These are phyloP conservation scores for Hippoglossus stenolepis DNA, from an alignment of 2,113 vertebrate genomes.

Conservation along the genomic window DNA sequence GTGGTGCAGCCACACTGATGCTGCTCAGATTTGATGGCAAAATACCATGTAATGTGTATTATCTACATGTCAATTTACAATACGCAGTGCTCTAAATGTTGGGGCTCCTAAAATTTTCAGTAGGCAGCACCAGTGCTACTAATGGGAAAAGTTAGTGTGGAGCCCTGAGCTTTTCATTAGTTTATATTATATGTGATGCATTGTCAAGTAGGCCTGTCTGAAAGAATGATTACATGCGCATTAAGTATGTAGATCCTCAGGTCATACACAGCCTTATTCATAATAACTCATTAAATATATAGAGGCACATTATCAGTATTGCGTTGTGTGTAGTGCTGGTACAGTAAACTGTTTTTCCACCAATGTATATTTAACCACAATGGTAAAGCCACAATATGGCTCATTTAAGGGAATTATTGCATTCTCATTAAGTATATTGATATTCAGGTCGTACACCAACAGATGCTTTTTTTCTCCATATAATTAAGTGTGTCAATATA, in stretches of 20 bases:
- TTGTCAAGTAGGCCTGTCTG: conserved; percentile 9
- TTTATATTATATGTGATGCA: conserved; percentile 16
- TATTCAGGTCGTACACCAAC: conserved; percentile 53
- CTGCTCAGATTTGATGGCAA: background rate
- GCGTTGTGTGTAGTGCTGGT: background rate
- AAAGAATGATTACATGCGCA: conserved; percentile 22
- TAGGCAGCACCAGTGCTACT: background rate
- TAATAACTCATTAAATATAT: conserved; percentile 5
- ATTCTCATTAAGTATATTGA: conserved; percentile 45
- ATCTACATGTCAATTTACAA: too few species aligned
- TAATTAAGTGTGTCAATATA: conserved; percentile 70
- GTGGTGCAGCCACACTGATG: background rate
- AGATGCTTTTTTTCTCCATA: conserved; percentile 39
- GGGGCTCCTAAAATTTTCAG: background rate
- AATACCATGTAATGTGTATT: too few species aligned
- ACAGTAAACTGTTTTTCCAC: conserved; percentile 4
- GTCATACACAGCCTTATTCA: conserved; percentile 7
- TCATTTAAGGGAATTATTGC: conserved; percentile 46
- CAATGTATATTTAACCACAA: conserved; percentile 27
- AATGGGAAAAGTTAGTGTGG: background rate
- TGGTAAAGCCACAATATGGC: conserved; percentile 23
- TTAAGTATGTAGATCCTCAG: conserved; percentile 36
- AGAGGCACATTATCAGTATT: conserved; percentile 6
- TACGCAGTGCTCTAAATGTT: background rate
- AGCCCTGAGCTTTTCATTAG: background rate